A percentile compares a stretch with the other conserved stretches of the same genome.
Conservation (phyloP, 2,888 invertebrate species). For the Alcis repandata region DNA sequence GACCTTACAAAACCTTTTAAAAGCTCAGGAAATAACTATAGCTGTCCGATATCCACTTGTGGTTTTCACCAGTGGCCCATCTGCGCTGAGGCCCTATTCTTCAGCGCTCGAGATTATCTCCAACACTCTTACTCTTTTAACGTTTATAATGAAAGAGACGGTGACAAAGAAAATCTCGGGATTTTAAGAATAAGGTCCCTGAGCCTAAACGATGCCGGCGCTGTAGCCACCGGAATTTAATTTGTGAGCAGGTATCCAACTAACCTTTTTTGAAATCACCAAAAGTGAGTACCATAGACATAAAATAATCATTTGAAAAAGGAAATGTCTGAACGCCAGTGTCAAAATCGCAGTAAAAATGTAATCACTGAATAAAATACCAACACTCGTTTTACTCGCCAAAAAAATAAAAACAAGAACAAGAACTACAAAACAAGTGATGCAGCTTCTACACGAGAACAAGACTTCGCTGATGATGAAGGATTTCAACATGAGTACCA, state of each 20-base stretch:
- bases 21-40: no score
- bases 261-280: background rate
- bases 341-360: slow-evolving; percentile 72
- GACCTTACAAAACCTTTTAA: no score
- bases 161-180: no score
- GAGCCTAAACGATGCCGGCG: no score
- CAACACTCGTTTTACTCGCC: slow-evolving; percentile 39
- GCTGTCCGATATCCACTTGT: no score
- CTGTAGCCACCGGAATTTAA: no score
- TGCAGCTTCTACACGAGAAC: slow-evolving; percentile 76
- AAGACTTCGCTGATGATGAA: slow-evolving; percentile 58
- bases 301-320: slow-evolving; percentile 60
- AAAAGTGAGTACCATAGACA: slow-evolving; percentile 6
- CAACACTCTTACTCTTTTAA: no score
- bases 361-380: slow-evolving; percentile 61
- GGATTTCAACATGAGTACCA: slow-evolving; percentile 61
- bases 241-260: background rate
- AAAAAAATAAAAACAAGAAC: slow-evolving; percentile 21
- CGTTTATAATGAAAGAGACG: no score
- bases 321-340: slow-evolving; percentile 63
- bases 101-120: no score
- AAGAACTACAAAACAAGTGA: slow-evolving; percentile 52
- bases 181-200: no score
- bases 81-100: no score
- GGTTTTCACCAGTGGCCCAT: no score